Evolutionary conservation across 2,888 invertebrate species (phyloP).

Genomic region (Drosophila diplacantha): DNA sequence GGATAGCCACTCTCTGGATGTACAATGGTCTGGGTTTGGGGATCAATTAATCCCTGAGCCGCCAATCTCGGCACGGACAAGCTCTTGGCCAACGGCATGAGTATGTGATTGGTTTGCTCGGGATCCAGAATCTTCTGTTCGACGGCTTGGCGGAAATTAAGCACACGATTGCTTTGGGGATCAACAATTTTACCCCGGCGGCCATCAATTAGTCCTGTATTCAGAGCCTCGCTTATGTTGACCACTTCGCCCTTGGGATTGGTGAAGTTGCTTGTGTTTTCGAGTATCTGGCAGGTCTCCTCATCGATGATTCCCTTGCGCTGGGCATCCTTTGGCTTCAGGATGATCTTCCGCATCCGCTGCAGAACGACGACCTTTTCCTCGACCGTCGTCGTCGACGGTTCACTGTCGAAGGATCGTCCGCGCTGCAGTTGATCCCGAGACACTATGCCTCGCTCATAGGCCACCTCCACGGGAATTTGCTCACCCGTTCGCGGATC

Average conservation of each 20-base stretch:
- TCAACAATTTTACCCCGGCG: slow-evolving; percentile 88
- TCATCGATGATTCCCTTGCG: slow-evolving; percentile 88
- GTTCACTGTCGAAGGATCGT: slow-evolving; percentile 78
- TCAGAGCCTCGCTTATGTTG: slow-evolving; percentile 87
- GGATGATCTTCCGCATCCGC: slow-evolving; percentile 86
- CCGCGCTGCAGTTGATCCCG: slow-evolving; percentile 74
- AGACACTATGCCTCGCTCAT: slow-evolving; percentile 85
- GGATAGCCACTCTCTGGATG: slow-evolving; percentile 92
- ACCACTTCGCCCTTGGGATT: slow-evolving; percentile 81
- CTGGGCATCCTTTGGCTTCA: slow-evolving; percentile 87
- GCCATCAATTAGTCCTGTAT: slow-evolving; percentile 84
- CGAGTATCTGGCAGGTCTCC: slow-evolving; percentile 85
- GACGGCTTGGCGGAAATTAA: slow-evolving; percentile 91
- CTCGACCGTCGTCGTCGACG: slow-evolving; percentile 79
- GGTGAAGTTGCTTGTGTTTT: slow-evolving; percentile 81
- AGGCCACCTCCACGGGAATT: slow-evolving; percentile 88
- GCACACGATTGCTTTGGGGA: slow-evolving; percentile 87
- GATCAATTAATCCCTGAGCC: slow-evolving; percentile 90
- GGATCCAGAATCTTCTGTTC: slow-evolving; percentile 89
- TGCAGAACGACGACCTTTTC: slow-evolving; percentile 86
- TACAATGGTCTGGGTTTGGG: slow-evolving; percentile 84
- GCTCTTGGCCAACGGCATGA: slow-evolving; percentile 88
- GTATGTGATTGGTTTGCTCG: slow-evolving; percentile 85
- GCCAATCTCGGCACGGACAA: slow-evolving; percentile 90
- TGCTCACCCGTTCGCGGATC: slow-evolving; percentile 90